Base-by-base conservation (phyloP, 2,888 invertebrate species). In the Melipona beecheii region DNA sequence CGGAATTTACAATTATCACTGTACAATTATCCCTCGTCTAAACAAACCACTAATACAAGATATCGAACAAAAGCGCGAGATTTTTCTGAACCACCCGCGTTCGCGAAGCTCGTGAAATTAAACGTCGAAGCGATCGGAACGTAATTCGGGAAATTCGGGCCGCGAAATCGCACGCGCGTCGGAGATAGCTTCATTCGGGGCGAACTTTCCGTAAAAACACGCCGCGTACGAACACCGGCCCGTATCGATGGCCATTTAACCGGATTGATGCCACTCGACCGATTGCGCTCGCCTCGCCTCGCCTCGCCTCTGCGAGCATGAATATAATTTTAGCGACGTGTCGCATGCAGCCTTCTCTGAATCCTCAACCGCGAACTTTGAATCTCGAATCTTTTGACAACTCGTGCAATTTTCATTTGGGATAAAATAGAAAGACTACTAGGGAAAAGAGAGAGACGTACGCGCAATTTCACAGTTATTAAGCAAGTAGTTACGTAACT, bases 401-500 rank as follows among this genome's bases (percentile, higher is more conserved):
- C 64, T 65, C 66, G 75, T 68, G 68, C 71, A 75, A 81, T 75
- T 71, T 81, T 72, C 82, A 72, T 71, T 71, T 68, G 66, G 54
- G 49, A 71, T 5, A 21, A 49, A 24, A 36, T 11, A 24, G 49
- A 11, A 24, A 68, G 68, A 79, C 64, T 27, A 69, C 62, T 9
- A 0, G 9, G 2, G 13, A 64, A 21, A n/a, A 15, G 24, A n/a
- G 5, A 31, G 31, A 31, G 21, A 31, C 19, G 50, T 54, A 54
- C 11, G 13, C 54, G 70, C 60, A 84, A 84, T 79, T 85, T 76
- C 80, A 75, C 79, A 80, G 85, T 79, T 84, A 85, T 85, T 85
- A 79, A 77, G 76, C 76, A 79, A 84, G 70, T 71, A 84, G 85
- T 84, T 80, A 66, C 75, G 84, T 52, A 84, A 83, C 78, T 84